Conservation (phyloP, 2,113 vertebrate species). For the Triplophysa siluroides region DNA sequence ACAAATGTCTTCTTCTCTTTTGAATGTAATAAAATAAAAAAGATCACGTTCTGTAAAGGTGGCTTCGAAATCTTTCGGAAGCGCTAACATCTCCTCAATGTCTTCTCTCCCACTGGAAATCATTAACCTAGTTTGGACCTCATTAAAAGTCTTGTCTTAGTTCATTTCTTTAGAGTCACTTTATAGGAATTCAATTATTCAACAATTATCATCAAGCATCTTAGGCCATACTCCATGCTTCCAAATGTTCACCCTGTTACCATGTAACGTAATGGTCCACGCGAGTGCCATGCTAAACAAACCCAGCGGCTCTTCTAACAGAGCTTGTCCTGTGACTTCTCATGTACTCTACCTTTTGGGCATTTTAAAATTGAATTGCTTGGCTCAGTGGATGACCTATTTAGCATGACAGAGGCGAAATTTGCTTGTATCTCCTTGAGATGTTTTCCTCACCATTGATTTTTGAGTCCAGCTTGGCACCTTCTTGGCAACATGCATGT, state of each 20-base stretch:
- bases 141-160: conserved; percentile 9
- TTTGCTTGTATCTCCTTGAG: conserved; percentile 27
- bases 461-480: conserved; percentile 30
- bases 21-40: background rate
- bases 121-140: conserved; percentile 42
- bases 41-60: background rate
- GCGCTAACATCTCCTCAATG: background rate
- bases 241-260: background rate
- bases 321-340: conserved; percentile 19
- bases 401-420: conserved; percentile 26
- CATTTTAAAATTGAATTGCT: conserved; percentile 41
- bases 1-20: background rate
- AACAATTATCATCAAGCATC: conserved; percentile 27
- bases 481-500: conserved; percentile 10
- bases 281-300: conserved; percentile 1
- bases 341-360: conserved; percentile 34
- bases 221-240: background rate
- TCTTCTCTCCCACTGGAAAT: conserved; percentile 4
- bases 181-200: conserved; percentile 33
- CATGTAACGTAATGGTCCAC: conserved; percentile 8
- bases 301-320: background rate
- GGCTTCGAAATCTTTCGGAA: conserved; percentile 4
- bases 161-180: conserved; percentile 14
- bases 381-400: conserved; percentile 38
- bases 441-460: conserved; percentile 52